phyloP scores from a whole-genome alignment of 2,888 invertebrate species.

The Euplagia quadripunctaria region DNA sequence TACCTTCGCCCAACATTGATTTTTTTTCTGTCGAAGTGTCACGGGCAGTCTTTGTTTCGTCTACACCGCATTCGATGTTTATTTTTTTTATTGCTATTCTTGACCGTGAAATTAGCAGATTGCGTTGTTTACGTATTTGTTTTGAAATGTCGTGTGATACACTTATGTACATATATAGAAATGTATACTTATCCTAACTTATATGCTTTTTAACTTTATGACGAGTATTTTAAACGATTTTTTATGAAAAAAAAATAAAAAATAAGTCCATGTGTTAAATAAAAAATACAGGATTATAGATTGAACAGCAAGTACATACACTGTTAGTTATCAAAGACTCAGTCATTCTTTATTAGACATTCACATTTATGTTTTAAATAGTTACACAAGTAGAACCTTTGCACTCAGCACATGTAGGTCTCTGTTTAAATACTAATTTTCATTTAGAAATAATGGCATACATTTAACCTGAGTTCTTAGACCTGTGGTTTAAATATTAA shows the following conservation, averaged over 20 bases:
- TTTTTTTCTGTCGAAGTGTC: conserved; percentile 73
- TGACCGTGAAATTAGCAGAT: conserved; percentile 82
- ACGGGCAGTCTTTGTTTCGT: conserved; percentile 78
- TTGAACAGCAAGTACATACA: not conserved
- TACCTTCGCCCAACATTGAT: conserved; percentile 68
- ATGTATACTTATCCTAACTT: not conserved
- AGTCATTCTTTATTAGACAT: not conserved
- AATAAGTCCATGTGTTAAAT: no score
- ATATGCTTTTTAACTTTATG: not conserved
- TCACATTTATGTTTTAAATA: not conserved
- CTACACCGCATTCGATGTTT: conserved; percentile 69
- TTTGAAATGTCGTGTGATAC: conserved; percentile 36
- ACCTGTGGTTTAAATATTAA: not conserved
- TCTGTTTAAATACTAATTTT: not conserved
- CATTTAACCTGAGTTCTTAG: not conserved
- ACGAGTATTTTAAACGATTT: not conserved
- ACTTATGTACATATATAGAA: conserved; percentile 2
- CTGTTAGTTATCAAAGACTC: not conserved
- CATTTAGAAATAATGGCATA: not conserved
- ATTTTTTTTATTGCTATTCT: conserved; percentile 79
- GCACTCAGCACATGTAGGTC: not conserved
- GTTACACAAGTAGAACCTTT: not conserved
- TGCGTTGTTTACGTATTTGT: conserved; percentile 73
- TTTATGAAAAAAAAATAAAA: not conserved
- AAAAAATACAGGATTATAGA: no score